Evolutionary conservation across 1,140 invertebrate species (phyloP).

Genomic region (Centruroides vittatus): DNA sequence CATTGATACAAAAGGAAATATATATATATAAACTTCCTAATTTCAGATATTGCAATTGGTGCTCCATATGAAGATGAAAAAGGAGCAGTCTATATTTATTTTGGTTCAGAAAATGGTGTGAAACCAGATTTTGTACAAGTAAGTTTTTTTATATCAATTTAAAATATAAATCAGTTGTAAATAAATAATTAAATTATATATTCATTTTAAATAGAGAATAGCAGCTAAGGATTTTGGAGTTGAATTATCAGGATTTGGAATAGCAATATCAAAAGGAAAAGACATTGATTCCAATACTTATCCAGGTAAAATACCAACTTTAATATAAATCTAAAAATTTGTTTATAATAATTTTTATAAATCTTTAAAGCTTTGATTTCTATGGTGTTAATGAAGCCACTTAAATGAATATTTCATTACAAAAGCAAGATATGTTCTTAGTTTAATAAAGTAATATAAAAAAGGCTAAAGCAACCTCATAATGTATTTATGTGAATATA

Average conservation of each 20-base stretch:
- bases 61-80: conserved; percentile 38
- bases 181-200: neutral
- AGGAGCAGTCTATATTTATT: conserved; percentile 39
- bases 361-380: no score
- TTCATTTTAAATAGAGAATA: conserved; percentile 11
- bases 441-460: no score
- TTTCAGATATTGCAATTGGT: conserved; percentile 36
- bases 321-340: no score
- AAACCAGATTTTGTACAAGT: conserved; percentile 17
- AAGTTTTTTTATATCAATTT: neutral
- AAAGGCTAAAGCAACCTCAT: no score
- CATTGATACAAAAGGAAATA: no score
- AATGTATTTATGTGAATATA: no score
- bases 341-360: no score
- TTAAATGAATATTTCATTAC: no score
- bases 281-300: conserved; percentile 32
- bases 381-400: no score
- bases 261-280: conserved; percentile 20
- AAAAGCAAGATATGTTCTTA: no score
- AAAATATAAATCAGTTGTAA: neutral
- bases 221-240: conserved; percentile 1
- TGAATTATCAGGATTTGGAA: conserved; percentile 25
- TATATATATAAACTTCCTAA: neutral
- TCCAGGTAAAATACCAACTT: conserved; percentile 19
- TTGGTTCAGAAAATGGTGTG: conserved; percentile 27